A percentile compares a stretch with the other conserved stretches of the same genome.
Conservation (phyloP, 92 coral and sea anemone genomes). For the Heteractis magnifica region DNA sequence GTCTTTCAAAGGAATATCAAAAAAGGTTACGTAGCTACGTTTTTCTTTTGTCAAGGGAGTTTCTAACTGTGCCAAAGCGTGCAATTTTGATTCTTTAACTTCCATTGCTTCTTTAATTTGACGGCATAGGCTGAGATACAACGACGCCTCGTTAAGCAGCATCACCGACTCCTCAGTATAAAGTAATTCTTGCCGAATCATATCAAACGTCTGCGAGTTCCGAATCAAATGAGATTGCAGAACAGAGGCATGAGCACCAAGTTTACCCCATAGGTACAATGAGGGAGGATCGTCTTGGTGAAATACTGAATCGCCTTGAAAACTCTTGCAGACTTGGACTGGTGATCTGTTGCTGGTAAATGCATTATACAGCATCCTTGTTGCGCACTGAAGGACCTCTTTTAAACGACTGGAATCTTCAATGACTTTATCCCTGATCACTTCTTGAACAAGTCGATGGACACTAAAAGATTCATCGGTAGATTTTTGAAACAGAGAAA, state of each 20-base stretch:
- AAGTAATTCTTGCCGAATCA: conserved; percentile 9
- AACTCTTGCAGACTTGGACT: conserved; percentile 7
- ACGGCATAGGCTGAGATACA: conserved; percentile 59
- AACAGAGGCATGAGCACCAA: conserved; percentile 58
- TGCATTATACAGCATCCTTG: conserved; percentile 58
- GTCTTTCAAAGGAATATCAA: conserved; percentile 55
- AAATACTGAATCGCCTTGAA: conserved; percentile 50
- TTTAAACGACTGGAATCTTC: conserved; percentile 4
- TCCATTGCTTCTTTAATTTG: conserved; percentile 57
- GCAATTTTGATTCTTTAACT: conserved; percentile 45
- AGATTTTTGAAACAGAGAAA: conserved; percentile 72
- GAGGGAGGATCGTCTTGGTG: conserved; percentile 42
- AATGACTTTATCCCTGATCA: conserved; percentile 50
- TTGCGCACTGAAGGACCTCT: conserved; percentile 50
- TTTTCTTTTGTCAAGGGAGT: conserved; percentile 22
- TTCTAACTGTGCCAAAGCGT: conserved; percentile 28
- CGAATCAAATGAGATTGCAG: conserved; percentile 53
- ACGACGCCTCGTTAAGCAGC: conserved; percentile 57
- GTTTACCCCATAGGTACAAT: conserved; percentile 61
- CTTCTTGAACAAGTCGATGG: conserved; percentile 90
- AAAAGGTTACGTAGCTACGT: conserved; percentile 28
- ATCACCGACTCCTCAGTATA: conserved; percentile 50
- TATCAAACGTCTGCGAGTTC: conserved; percentile 3
- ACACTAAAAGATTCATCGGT: conserved; percentile 59
- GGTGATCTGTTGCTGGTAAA: conserved; percentile 58